Conservation (phyloP, 2,113 vertebrate genomes). For the Burhinus bistriatus region DNA sequence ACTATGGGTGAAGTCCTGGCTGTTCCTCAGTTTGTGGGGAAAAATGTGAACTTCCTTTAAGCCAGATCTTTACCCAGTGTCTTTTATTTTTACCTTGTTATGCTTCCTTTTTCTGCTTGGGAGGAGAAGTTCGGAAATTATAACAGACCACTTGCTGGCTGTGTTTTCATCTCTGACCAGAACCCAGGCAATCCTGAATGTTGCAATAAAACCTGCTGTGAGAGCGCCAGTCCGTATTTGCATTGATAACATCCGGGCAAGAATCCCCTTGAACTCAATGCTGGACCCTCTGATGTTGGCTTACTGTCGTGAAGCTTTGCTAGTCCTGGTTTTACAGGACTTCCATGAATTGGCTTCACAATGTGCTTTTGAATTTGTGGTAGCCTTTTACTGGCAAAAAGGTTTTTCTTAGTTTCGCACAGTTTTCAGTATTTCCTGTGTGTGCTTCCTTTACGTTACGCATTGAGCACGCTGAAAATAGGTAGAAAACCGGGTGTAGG, state of each 20-base stretch:
- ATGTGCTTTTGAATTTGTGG: neutral
- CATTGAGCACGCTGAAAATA: neutral
- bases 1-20: neutral
- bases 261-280: neutral
- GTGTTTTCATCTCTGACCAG: neutral
- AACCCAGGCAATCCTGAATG: neutral
- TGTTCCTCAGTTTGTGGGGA: neutral
- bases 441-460: neutral
- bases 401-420: neutral
- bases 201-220: neutral
- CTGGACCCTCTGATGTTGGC: neutral
- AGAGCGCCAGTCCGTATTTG: neutral
- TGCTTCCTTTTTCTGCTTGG: neutral
- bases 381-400: neutral
- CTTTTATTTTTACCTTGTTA: neutral
- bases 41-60: neutral
- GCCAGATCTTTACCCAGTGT: neutral
- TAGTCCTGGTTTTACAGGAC: neutral
- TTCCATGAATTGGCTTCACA: neutral
- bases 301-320: neutral
- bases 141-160: neutral
- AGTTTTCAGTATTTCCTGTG: neutral
- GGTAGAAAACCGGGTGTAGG: fast-evolving
- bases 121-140: neutral
- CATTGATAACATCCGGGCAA: neutral